Evolutionary conservation across 2,797 vertebrate species (phyloP).

Genomic region (Brachyalestes nurse): DNA sequence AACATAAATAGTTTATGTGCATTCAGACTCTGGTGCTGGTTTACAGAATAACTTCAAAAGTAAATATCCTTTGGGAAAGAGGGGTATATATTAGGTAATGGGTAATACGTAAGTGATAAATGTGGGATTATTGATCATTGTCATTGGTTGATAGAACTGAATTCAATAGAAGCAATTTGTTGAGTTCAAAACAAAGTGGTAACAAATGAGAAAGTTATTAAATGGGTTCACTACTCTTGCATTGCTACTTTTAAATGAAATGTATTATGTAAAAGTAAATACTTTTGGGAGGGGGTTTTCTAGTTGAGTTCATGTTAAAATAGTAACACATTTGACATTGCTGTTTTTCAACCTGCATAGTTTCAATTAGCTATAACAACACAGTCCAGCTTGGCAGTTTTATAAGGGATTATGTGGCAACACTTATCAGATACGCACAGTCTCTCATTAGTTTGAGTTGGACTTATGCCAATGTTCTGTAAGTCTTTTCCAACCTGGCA

Average conservation of each 20-base stretch:
- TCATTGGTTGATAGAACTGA: conserved; percentile 60
- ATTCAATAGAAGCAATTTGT: conserved; percentile 60
- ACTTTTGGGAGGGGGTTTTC: no score
- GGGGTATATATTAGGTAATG: conserved; percentile 40
- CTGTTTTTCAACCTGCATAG: no score
- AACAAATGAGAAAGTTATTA: conserved; percentile 38
- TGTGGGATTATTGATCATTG: conserved; percentile 59
- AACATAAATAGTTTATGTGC: conserved; percentile 10
- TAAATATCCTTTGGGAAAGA: conserved; percentile 29
- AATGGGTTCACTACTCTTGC: conserved; percentile 17
- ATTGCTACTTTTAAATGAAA: background rate
- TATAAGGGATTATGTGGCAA: no score
- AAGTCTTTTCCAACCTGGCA: no score
- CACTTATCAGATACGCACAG: no score
- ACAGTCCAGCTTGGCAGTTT: no score
- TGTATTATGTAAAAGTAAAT: background rate
- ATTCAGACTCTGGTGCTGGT: background rate
- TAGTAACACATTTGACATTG: no score
- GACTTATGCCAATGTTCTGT: no score
- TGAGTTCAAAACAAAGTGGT: conserved; percentile 46
- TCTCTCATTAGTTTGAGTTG: no score
- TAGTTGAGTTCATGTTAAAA: background rate
- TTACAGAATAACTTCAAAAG: conserved; percentile 22
- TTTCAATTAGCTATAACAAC: no score
- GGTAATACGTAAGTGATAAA: background rate